phyloP scores from a whole-genome alignment of 1,140 invertebrate species.

The Condylostylus longicornis region DNA sequence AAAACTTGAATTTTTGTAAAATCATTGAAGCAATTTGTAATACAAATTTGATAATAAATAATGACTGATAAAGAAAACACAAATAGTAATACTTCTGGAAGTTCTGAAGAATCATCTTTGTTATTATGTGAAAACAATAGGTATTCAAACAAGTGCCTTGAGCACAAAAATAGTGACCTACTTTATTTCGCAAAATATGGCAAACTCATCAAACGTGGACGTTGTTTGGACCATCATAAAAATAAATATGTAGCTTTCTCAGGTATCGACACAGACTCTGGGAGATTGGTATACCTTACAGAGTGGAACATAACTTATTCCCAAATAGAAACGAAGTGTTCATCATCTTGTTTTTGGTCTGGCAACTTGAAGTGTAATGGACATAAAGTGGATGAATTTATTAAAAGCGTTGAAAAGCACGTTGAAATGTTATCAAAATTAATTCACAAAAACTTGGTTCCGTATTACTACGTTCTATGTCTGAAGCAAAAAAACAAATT shows the following conservation, averaged over 20 bases:
- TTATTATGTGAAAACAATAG: too few relatives aligned
- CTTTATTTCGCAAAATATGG: slow-evolving; percentile 27
- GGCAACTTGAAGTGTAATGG: slow-evolving; percentile 20
- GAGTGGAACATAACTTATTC: slow-evolving; percentile 51
- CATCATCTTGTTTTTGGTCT: slow-evolving; percentile 19
- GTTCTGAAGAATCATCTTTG: too few relatives aligned
- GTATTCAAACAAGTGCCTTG: slow-evolving; percentile 23
- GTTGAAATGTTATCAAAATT: slow-evolving; percentile 48
- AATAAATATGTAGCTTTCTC: slow-evolving; percentile 51
- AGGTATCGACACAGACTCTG: slow-evolving; percentile 48
- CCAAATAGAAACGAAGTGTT: slow-evolving; percentile 23
- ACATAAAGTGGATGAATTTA: slow-evolving; percentile 26
- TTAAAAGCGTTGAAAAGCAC: slow-evolving; percentile 54
- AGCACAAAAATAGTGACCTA: slow-evolving; percentile 24
- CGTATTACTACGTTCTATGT: slow-evolving; percentile 56
- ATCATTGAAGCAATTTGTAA: too few relatives aligned
- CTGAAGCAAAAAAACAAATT: slow-evolving; percentile 41
- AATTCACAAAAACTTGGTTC: slow-evolving; percentile 52
- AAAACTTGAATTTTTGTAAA: too few relatives aligned
- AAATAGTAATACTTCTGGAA: too few relatives aligned
- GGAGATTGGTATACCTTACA: slow-evolving; percentile 48
- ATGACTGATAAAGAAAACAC: too few relatives aligned
- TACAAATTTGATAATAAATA: too few relatives aligned
- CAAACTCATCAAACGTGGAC: slow-evolving; percentile 22
- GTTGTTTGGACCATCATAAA: slow-evolving; percentile 40